Base-by-base conservation (phyloP, 2,888 invertebrate species). In the Rapana venosa region DNA sequence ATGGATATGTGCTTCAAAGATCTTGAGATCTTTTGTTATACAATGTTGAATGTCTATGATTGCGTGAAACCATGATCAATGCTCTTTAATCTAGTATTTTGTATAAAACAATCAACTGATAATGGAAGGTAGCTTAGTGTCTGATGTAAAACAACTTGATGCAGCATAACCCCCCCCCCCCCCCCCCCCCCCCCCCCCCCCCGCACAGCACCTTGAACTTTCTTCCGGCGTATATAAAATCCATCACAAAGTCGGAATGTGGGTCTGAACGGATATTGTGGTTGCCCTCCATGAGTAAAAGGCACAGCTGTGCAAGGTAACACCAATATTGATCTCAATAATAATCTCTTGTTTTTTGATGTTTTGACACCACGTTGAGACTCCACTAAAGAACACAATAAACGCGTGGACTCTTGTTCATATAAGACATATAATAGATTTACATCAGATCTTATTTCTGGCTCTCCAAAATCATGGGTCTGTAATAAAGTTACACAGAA, bases 211-310 rank as follows among this genome's bases (percentile, higher is more conserved):
- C 61, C 86, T 86, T 86, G 20, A 66, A 86, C 32, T 86, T 86
- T 26, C 86, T 61, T 22, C 66, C 61, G 30, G 32, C 86, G 13
- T 86, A 86, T 1, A 86, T 13, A 61, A 86, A 66, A 1, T 26
- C 86, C 20, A 86, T 0, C 32, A 86, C 35, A 58, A 86, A 86
- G n/a, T 86, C 86, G 0, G 86, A 86, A 66, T 86, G 86, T 2
- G 86, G 86, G 30, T 86, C 86, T 20, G 86, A 86, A 22, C 86
- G 32, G 11, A 86, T 2, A 35, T 86, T 86, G 15, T 61, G 86
- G 30, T 86, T 86, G 32, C 86, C 86, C 30, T 86, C 86, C 86
- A 86, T 86, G 22, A 11, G 32, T n/a, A 11, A 15, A 8, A 15
- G 5, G 4, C 30, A 79, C 15, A 17, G 13, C 35, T 79, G 20